Base-by-base conservation (phyloP, 2,888 invertebrate species). In the Heliconius sara region DNA sequence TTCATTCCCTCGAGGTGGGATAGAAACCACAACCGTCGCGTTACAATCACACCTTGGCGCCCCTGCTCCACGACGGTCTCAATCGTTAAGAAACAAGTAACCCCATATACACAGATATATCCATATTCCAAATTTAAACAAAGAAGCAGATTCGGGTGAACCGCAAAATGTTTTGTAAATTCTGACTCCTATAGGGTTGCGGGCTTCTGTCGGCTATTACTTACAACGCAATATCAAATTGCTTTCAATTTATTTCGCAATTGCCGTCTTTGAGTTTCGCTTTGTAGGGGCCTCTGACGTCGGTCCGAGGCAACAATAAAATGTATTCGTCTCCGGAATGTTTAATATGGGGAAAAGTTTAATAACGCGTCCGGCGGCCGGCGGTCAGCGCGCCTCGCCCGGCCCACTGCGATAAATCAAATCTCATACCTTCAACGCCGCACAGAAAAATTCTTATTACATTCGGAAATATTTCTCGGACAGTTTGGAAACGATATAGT, bases 261-360 rank as follows among this genome's bases (percentile, higher is more conserved):
- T 95, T 95, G 95, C 95, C 95, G 94, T 95, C 95, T 95, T 95
- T 95, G 95, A 95, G 95, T 95, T 95, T 94, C 95, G 94, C 95
- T 95, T 95, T 95, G 95, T 94, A 93, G 94, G 93, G 92, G 92
- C 92, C 93, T 94, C 94, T 94, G 95, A 95, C 94, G 95, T 91
- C 94, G 94, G 95, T 94, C 94, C 94, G 93, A 93, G 93, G 93
- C 95, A 94, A 95, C 95, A 95, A 95, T 95, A 95, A 95, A 95
- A 95, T 95, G 95, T 95, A 95, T 95, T 95, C 95, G 95, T 95
- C 94, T 94, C 93, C 93, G 95, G 95, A 95, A 95, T 95, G 95
- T 95, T 95, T 95, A 95, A 95, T 95, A 95, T 95, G 95, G 95
- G 95, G 95, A 95, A 95, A 95, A 95, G 95, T 95, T 95, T 95